A percentile compares a stretch with the other conserved stretches of the same genome.
Evolutionary conservation across 2,797 vertebrate species (phyloP).

Genomic region (Lutra lutra): DNA sequence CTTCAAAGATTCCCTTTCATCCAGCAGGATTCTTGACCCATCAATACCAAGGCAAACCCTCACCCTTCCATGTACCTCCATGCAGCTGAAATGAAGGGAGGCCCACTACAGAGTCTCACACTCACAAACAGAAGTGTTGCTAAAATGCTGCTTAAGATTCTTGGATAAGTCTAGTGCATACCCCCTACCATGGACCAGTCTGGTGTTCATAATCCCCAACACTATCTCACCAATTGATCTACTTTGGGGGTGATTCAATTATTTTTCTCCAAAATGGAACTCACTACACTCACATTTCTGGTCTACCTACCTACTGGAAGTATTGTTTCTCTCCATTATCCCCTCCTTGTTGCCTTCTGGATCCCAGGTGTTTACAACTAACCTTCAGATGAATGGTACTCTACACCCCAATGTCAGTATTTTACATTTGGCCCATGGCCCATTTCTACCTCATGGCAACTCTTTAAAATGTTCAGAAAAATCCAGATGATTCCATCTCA

Average conservation of each 20-base stretch:
- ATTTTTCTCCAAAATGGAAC: not conserved
- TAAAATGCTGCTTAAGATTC: not conserved
- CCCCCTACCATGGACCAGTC: not conserved
- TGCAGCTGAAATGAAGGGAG: not conserved
- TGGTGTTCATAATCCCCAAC: not conserved
- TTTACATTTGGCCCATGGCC: not conserved
- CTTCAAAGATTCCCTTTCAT: not conserved
- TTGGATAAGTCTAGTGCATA: not conserved
- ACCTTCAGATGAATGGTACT: not conserved
- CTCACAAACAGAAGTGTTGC: not conserved
- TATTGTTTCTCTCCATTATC: not conserved
- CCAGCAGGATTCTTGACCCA: not conserved
- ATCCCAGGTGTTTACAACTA: not conserved
- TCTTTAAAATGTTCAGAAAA: not conserved
- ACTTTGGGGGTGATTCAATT: not conserved
- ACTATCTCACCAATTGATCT: not conserved
- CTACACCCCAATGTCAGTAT: not conserved
- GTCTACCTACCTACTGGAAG: not conserved
- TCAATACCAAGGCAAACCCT: not conserved
- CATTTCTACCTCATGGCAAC: not conserved
- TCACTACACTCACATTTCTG: not conserved
- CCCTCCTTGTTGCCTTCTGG: not conserved
- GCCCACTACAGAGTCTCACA: not conserved
- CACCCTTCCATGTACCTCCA: not conserved
- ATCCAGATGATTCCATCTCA: not conserved